Evolutionary conservation across 2,113 vertebrate species (phyloP).

Genomic region (Cebidichthys violaceus): DNA sequence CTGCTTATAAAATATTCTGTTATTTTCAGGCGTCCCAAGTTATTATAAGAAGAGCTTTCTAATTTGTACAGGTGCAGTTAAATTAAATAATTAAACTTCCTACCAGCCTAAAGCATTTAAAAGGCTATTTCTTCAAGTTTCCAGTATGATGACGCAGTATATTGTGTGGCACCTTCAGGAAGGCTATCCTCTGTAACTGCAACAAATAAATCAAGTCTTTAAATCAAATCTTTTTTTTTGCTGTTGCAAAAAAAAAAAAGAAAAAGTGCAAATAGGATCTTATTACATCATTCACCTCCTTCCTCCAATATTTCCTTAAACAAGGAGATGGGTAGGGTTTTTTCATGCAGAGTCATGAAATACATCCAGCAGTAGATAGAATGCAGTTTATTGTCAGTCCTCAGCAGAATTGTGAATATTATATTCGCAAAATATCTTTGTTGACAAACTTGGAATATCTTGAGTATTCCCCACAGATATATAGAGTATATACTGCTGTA

Average conservation of each 20-base stretch:
- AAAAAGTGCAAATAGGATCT: slow-evolving; percentile 37
- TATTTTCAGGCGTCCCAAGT: slow-evolving; percentile 4
- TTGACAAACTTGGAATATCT: background rate
- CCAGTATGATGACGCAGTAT: slow-evolving; percentile 17
- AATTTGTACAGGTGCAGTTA: slow-evolving; percentile 50
- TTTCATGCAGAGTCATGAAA: background rate
- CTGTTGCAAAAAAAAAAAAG: slow-evolving; percentile 45
- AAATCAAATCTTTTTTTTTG: background rate
- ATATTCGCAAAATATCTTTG: slow-evolving; percentile 6
- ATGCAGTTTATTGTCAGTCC: slow-evolving; percentile 8
- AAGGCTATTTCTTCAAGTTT: slow-evolving; percentile 42
- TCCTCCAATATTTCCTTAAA: slow-evolving; percentile 4
- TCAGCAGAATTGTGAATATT: background rate
- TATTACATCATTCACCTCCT: slow-evolving; percentile 18
- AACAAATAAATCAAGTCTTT: slow-evolving; percentile 27
- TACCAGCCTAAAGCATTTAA: slow-evolving; percentile 36
- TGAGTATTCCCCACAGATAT: background rate
- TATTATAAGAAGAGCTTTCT: slow-evolving; percentile 31
- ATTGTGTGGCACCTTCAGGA: slow-evolving; percentile 14
- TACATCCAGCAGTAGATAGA: slow-evolving; percentile 18
- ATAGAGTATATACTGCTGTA: background rate
- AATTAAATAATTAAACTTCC: slow-evolving; percentile 22
- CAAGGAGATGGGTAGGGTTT: slow-evolving; percentile 1
- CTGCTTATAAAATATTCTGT: slow-evolving; percentile 14
- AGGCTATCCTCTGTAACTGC: slow-evolving; percentile 5